Evolutionary conservation across 2,113 vertebrate species (phyloP).

Genomic region (Pitta sordida): DNA sequence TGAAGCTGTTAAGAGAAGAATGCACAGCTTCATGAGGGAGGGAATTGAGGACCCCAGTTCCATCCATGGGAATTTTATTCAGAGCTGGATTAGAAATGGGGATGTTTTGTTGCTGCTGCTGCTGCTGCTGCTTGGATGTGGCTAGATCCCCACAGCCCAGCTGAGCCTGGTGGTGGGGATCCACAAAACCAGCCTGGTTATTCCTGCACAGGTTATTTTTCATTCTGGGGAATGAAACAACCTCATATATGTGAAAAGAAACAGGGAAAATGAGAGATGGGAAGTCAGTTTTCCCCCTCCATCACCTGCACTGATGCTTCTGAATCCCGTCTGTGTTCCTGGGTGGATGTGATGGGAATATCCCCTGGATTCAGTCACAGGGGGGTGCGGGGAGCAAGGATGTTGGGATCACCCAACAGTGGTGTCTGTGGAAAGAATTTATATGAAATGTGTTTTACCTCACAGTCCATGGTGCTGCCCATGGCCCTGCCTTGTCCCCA

Average conservation of each 20-base stretch:
- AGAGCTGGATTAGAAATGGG: neutral
- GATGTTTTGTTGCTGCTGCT: neutral
- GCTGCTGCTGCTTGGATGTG: neutral
- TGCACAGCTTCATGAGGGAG: neutral
- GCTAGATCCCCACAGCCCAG: neutral
- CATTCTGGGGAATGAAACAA: neutral
- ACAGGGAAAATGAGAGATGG: fast-evolving
- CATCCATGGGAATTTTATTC: neutral
- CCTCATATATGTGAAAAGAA: fast-evolving
- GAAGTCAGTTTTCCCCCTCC: neutral
- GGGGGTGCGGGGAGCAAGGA: neutral
- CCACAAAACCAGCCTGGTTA: fast-evolving
- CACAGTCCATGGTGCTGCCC: fast-evolving
- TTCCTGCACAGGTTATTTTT: neutral
- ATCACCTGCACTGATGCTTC: fast-evolving
- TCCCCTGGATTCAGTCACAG: neutral
- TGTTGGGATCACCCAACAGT: neutral
- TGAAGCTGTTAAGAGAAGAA: neutral
- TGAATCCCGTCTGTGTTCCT: fast-evolving
- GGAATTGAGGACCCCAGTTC: fast-evolving
- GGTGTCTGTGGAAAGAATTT: neutral
- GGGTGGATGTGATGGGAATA: neutral
- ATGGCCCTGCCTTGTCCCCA: neutral
- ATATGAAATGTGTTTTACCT: neutral
- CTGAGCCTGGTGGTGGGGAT: neutral